phyloP scores from a whole-genome alignment of 2,888 invertebrate genomes.

The Polymixis flavicincta region DNA sequence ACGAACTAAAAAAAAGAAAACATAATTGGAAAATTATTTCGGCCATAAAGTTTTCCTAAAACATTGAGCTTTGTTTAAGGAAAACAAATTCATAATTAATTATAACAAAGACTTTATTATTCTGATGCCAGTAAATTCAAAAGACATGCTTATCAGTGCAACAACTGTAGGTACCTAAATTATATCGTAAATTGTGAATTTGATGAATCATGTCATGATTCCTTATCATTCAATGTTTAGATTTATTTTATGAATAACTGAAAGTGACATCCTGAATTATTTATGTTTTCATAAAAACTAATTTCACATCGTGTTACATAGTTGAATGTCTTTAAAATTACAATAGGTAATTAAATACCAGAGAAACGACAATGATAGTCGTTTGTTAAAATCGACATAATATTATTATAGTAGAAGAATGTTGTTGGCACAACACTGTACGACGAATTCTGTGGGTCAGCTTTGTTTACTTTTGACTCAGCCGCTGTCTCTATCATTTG shows the following conservation, averaged over 20 bases:
- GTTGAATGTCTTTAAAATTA: background rate
- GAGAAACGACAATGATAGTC: background rate
- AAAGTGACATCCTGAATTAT: background rate
- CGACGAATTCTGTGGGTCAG: constrained; percentile 22
- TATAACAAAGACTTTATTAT: background rate
- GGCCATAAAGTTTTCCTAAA: too few relatives aligned
- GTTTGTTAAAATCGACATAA: background rate
- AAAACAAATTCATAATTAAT: background rate
- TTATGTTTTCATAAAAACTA: background rate
- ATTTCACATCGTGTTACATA: background rate
- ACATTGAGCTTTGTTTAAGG: background rate
- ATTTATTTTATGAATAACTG: constrained; percentile 8
- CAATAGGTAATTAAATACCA: background rate
- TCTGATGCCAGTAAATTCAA: background rate
- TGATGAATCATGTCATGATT: background rate
- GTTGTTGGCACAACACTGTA: constrained; percentile 2
- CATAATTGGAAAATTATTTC: background rate
- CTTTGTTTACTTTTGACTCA: constrained; percentile 31
- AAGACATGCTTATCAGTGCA: background rate
- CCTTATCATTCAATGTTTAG: background rate
- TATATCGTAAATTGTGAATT: constrained; percentile 4
- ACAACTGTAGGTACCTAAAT: background rate
- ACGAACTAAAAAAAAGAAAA: background rate
- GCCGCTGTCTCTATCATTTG: constrained; percentile 16
- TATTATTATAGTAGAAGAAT: background rate